phyloP scores from a whole-genome alignment of 2,888 invertebrate species.

The Desoria tigrina region DNA sequence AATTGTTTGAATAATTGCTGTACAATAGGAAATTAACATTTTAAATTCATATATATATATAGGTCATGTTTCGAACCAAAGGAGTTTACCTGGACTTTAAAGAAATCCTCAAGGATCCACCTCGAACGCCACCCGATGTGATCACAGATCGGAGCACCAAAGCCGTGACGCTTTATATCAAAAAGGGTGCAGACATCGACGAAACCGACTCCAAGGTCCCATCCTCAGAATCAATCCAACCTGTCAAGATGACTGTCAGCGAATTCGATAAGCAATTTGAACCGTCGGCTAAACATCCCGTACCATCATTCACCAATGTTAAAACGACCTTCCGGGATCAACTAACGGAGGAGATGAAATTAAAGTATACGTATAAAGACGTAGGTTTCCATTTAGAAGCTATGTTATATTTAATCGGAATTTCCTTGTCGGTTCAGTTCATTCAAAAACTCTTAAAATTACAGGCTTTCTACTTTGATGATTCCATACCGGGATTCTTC shows the following conservation, averaged over 20 bases:
- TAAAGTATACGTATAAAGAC: slow-evolving; percentile 21
- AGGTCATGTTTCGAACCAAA: slow-evolving; percentile 29
- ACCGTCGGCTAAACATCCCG: too few relatives aligned
- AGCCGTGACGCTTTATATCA: slow-evolving; percentile 27
- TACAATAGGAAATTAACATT: too few relatives aligned
- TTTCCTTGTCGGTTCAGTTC: too few relatives aligned
- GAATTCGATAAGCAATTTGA: too few relatives aligned
- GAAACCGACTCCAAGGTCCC: slow-evolving; percentile 21
- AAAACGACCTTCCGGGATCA: background rate
- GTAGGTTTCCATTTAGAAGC: slow-evolving; percentile 32
- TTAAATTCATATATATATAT: background rate
- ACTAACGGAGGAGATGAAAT: slow-evolving; percentile 21
- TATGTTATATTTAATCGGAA: too few relatives aligned
- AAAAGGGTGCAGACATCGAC: background rate
- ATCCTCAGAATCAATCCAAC: slow-evolving; percentile 9
- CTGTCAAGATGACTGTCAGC: too few relatives aligned
- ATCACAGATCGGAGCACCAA: slow-evolving; percentile 25
- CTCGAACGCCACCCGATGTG: slow-evolving; percentile 40
- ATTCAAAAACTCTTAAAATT: too few relatives aligned
- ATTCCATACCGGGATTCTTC: slow-evolving; percentile 30
- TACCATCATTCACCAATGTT: too few relatives aligned
- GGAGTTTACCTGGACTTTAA: slow-evolving; percentile 37
- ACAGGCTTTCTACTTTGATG: slow-evolving; percentile 12
- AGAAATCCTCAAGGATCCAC: slow-evolving; percentile 39
- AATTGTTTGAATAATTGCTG: too few relatives aligned